phyloP scores from a whole-genome alignment of 2,888 invertebrate species.

The Pocota personata region DNA sequence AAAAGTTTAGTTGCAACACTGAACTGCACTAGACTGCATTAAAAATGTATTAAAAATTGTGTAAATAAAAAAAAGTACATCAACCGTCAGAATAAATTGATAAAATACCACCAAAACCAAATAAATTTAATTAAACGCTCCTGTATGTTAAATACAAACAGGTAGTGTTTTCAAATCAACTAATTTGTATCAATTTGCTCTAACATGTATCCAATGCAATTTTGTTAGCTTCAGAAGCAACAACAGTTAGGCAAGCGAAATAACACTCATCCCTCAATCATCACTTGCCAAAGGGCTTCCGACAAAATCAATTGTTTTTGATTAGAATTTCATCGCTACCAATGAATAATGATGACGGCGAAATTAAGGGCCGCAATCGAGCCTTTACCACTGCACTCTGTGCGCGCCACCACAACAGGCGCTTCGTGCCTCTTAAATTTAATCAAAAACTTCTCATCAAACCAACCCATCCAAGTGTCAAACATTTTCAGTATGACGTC shows the following conservation, averaged over 20 bases:
- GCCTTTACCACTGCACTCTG: neutral
- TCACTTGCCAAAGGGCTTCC: slow-evolving; percentile 6
- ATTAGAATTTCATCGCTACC: slow-evolving; percentile 55
- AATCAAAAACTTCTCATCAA: slow-evolving; percentile 67
- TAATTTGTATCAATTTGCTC: neutral
- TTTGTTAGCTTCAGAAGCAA: neutral
- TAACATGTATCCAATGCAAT: neutral
- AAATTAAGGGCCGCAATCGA: slow-evolving; percentile 32
- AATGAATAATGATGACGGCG: slow-evolving; percentile 52
- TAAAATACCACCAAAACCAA: too few species aligned
- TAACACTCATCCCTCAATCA: neutral
- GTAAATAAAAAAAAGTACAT: too few species aligned
- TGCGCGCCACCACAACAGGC: neutral
- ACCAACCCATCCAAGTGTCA: slow-evolving; percentile 72
- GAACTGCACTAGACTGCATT: too few species aligned
- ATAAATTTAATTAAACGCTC: too few species aligned
- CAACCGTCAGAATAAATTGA: too few species aligned
- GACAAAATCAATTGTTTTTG: slow-evolving; percentile 49
- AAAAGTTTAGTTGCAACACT: too few species aligned
- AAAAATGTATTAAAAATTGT: too few species aligned
- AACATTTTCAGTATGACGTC: slow-evolving; percentile 68
- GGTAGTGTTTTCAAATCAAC: too few species aligned
- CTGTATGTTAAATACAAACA: too few species aligned
- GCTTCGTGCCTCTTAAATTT: slow-evolving; percentile 43
- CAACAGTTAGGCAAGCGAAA: neutral